These are phyloP conservation scores for Blastobasis lacticolella DNA, from an alignment of 2,888 invertebrate genomes.

Conservation along the genomic window DNA sequence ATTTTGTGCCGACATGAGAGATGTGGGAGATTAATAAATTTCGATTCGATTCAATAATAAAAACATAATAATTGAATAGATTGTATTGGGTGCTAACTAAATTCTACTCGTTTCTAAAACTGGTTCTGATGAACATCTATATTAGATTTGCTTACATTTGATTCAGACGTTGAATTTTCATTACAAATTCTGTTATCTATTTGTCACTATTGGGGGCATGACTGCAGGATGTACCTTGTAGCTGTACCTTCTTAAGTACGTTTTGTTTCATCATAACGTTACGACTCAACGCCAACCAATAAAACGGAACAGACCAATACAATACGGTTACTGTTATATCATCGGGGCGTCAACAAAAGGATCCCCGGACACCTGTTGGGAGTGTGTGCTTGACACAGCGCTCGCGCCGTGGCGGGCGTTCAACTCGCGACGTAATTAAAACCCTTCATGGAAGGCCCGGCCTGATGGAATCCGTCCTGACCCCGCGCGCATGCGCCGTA, in stretches of 20 bases:
- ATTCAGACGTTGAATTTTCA: too few species aligned
- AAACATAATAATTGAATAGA: neutral
- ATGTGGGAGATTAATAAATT: neutral
- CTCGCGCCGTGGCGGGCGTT: constrained; percentile 46
- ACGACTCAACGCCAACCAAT: neutral
- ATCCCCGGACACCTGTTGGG: constrained; percentile 38
- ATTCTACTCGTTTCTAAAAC: too few species aligned
- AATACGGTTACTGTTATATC: too few species aligned
- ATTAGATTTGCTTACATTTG: too few species aligned
- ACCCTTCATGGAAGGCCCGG: constrained; percentile 69
- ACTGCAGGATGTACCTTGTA: too few species aligned
- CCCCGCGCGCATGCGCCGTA: constrained; percentile 56
- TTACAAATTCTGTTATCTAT: too few species aligned
- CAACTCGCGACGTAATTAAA: constrained; percentile 68
- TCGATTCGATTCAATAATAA: neutral
- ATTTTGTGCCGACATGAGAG: neutral
- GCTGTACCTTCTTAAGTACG: too few species aligned
- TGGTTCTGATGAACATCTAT: too few species aligned
- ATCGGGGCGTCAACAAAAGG: constrained; percentile 8
- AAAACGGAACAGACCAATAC: constrained; percentile 17
- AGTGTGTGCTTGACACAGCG: constrained; percentile 39
- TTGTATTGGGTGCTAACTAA: too few species aligned
- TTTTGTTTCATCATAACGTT: neutral
- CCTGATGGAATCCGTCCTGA: constrained; percentile 68
- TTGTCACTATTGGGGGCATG: too few species aligned